Evolutionary conservation across 1,140 invertebrate genomes (phyloP).

Genomic region (Atta texana): DNA sequence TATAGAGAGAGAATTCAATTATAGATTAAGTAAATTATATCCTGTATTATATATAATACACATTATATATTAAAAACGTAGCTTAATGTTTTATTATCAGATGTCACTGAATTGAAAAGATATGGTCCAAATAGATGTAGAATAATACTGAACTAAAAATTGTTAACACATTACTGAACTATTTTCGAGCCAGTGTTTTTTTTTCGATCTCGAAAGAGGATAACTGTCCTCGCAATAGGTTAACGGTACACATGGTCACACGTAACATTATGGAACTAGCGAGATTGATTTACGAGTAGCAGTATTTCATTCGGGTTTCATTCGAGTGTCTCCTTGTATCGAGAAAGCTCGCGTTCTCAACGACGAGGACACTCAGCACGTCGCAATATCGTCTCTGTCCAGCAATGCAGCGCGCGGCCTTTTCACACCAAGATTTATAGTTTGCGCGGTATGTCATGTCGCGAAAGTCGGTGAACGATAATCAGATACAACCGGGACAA

Average conservation of each 20-base stretch:
- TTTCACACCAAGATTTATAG: slow-evolving; percentile 50
- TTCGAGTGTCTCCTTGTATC: slow-evolving; percentile 2
- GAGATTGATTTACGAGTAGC: slow-evolving; percentile 69
- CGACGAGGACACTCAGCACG: background rate
- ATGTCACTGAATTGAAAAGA: background rate
- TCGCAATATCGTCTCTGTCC: slow-evolving; percentile 16
- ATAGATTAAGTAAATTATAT: background rate
- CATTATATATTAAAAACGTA: background rate
- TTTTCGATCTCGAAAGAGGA: slow-evolving; percentile 2
- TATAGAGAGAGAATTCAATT: background rate
- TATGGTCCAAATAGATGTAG: background rate
- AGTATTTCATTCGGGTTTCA: slow-evolving; percentile 52
- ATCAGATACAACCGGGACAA: slow-evolving; percentile 51
- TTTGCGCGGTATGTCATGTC: background rate
- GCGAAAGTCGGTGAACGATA: slow-evolving; percentile 45
- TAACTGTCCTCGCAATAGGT: slow-evolving; percentile 41
- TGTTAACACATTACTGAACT: slow-evolving; percentile 30
- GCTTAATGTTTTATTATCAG: background rate
- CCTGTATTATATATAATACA: too few relatives aligned
- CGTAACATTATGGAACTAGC: slow-evolving; percentile 58
- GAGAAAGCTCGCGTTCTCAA: slow-evolving; percentile 18
- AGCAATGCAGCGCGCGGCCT: background rate
- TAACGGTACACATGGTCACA: slow-evolving; percentile 18
- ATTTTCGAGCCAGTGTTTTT: slow-evolving; percentile 2
- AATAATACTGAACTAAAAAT: slow-evolving; percentile 2